Evolutionary conservation across 64 coral and sea anemone species (phyloP).

Genomic region (Dendronephthya gigantea): DNA sequence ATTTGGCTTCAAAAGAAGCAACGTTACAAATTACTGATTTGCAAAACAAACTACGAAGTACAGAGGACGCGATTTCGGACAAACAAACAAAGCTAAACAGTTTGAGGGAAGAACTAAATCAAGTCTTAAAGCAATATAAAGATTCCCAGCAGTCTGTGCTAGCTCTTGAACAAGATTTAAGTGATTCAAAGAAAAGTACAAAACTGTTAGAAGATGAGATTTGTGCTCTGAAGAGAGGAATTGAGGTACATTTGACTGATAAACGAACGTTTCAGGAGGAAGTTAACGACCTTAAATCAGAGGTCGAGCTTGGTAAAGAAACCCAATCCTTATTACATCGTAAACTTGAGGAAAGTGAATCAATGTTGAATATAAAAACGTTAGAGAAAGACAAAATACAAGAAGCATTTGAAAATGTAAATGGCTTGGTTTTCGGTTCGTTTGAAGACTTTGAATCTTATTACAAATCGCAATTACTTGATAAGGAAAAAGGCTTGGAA

Average conservation of each 20-base stretch:
- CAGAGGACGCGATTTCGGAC: not conserved
- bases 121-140: not conserved
- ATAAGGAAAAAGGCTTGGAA: slow-evolving; percentile 1
- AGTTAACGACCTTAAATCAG: not conserved
- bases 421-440: not conserved
- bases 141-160: not conserved
- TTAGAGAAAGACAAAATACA: not conserved
- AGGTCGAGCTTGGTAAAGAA: not conserved
- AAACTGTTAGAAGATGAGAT: slow-evolving; percentile 33
- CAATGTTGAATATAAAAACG: not conserved
- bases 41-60: not conserved
- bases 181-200: slow-evolving; percentile 8
- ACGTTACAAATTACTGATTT: not conserved
- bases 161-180: slow-evolving; percentile 37
- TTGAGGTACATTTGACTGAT: slow-evolving; percentile 36
- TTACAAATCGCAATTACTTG: not conserved
- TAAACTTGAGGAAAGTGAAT: not conserved
- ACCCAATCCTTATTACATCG: not conserved
- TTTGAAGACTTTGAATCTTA: slow-evolving; percentile 23
- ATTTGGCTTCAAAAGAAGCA: not conserved
- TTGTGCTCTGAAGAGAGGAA: slow-evolving; percentile 38
- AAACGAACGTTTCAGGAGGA: slow-evolving; percentile 30
- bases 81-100: not conserved
- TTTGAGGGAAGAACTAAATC: not conserved
- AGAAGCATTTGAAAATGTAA: slow-evolving; percentile 14